Percentiles rank a stretch among this genome's conserved stretches.
Evolutionary conservation across 2,797 vertebrate species (phyloP).

Genomic region (Typhlichthys subterraneus): DNA sequence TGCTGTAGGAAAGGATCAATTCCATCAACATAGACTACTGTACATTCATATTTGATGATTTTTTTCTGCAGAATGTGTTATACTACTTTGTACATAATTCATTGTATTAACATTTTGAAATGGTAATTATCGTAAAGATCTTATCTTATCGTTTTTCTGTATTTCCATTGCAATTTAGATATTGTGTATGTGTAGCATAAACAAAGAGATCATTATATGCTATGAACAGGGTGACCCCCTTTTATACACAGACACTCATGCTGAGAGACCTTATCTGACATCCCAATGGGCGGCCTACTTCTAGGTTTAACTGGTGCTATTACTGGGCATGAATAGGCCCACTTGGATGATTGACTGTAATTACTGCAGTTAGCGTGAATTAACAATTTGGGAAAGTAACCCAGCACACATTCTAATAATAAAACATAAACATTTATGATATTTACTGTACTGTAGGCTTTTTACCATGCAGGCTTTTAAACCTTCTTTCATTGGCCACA

Average conservation of each 20-base stretch:
- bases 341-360: slow-evolving; percentile 46
- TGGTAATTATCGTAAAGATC: too few species aligned
- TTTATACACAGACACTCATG: slow-evolving; percentile 17
- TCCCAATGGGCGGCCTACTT: slow-evolving; percentile 40
- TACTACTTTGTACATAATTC: too few species aligned
- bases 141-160: too few species aligned
- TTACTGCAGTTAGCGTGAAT: slow-evolving; percentile 49
- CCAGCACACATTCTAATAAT: not conserved
- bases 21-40: too few species aligned
- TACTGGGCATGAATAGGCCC: slow-evolving; percentile 42
- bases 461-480: too few species aligned
- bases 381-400: slow-evolving; percentile 41
- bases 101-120: too few species aligned
- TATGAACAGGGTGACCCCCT: slow-evolving; percentile 20
- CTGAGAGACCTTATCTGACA: slow-evolving; percentile 61
- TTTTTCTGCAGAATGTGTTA: too few species aligned
- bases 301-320: slow-evolving; percentile 42
- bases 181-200: not conserved
- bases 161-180: too few species aligned
- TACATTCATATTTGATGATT: too few species aligned
- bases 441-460: too few species aligned
- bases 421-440: not conserved
- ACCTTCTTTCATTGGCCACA: too few species aligned
- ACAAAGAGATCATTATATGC: slow-evolving; percentile 40
- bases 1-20: too few species aligned